Percentiles rank a stretch among this genome's conserved stretches.
Evolutionary conservation across 2,888 invertebrate species (phyloP).

Genomic region (Leptinotarsa juncta): DNA sequence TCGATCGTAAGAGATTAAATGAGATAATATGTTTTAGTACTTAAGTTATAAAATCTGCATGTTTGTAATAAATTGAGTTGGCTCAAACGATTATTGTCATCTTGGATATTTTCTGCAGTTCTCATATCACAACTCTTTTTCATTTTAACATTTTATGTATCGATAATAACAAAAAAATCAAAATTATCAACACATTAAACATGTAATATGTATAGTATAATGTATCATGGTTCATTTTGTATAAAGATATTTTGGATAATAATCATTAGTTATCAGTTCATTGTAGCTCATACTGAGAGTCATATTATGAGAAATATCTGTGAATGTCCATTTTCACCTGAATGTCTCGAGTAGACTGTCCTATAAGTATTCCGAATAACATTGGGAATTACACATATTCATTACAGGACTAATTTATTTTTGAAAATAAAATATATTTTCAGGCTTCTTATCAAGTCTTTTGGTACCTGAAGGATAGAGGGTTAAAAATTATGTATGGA

Average conservation of each 20-base stretch:
- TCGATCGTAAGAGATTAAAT: background rate
- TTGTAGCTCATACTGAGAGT: background rate
- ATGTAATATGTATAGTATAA: background rate
- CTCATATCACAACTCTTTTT: background rate
- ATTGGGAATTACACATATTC: background rate
- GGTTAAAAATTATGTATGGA: background rate
- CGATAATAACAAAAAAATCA: background rate
- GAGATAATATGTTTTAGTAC: background rate
- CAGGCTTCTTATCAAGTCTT: slow-evolving; percentile 4
- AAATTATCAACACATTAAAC: too few relatives aligned
- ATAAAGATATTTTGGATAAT: background rate
- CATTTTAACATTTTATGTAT: background rate
- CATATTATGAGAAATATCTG: background rate
- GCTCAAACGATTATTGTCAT: background rate
- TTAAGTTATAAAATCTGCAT: slow-evolving; percentile 14
- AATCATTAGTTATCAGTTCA: background rate
- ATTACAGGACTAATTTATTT: background rate
- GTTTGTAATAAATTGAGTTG: slow-evolving; percentile 34
- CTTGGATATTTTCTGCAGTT: background rate
- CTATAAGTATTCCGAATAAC: background rate
- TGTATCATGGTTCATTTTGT: background rate
- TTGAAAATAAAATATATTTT: background rate
- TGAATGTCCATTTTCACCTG: too few relatives aligned
- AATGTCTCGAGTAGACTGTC: background rate
- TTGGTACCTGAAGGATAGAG: background rate